These are phyloP conservation scores for Pterocles gutturalis DNA, from an alignment of 2,113 vertebrate genomes.

Conservation along the genomic window DNA sequence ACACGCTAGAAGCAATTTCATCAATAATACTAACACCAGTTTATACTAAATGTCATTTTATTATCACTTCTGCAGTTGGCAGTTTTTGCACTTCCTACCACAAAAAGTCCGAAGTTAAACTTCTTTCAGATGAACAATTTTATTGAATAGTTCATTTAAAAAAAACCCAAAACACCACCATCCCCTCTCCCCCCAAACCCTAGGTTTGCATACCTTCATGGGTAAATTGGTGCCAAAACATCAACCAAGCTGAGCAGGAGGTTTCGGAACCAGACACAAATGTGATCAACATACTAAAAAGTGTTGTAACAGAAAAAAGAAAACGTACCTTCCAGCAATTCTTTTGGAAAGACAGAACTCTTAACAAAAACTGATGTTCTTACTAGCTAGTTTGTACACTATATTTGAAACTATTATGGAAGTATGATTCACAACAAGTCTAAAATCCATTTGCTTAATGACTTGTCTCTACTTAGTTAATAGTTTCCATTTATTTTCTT, in stretches of 20 bases:
- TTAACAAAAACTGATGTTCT: not conserved
- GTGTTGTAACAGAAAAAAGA: not conserved
- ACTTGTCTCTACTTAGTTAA: slow-evolving; percentile 35
- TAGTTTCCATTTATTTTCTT: slow-evolving; percentile 49
- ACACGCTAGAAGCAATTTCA: not conserved
- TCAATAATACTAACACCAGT: not conserved
- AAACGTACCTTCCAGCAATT: not conserved
- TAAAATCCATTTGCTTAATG: slow-evolving; percentile 10
- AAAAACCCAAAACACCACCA: not conserved
- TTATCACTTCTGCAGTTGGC: not conserved
- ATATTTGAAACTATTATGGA: not conserved
- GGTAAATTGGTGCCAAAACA: not conserved
- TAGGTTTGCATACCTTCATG: not conserved
- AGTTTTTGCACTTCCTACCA: not conserved
- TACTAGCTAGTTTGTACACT: not conserved
- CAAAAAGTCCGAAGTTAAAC: not conserved
- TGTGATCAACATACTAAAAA: not conserved
- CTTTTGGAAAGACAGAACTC: not conserved
- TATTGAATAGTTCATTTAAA: not conserved
- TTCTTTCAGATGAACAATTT: not conserved
- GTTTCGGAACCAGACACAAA: not conserved
- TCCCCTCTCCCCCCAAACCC: not conserved
- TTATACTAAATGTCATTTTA: not conserved
- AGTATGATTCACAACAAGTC: not conserved
- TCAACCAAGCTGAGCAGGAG: not conserved